Conservation (phyloP, 2,797 vertebrate species). For the Gallinago nigripennis region DNA sequence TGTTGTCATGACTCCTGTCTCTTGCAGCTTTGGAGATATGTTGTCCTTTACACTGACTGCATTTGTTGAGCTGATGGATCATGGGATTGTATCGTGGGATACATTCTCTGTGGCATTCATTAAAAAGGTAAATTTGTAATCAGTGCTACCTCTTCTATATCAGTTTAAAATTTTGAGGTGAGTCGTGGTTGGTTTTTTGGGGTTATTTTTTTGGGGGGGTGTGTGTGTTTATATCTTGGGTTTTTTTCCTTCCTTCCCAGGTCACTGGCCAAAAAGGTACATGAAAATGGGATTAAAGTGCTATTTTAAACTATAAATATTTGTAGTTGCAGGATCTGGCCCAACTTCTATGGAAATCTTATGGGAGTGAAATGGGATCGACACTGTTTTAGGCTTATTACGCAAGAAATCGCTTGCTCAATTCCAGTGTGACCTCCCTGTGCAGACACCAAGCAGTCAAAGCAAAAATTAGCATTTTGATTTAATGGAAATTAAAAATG, state of each 20-base stretch:
- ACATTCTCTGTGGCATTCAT: slow-evolving; percentile 98
- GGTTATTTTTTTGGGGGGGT: too few relatives aligned
- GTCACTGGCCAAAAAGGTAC: neutral
- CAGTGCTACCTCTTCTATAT: neutral
- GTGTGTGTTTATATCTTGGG: neutral
- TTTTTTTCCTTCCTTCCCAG: rapidly evolving
- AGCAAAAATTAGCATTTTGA: neutral
- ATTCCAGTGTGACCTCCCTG: neutral
- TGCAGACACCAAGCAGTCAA: neutral
- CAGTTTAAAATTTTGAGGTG: neutral
- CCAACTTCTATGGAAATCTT: neutral
- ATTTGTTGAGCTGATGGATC: slow-evolving; percentile 99
- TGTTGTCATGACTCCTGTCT: slow-evolving; percentile 68
- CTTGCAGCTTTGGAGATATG: slow-evolving; percentile 95
- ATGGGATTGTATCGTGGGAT: slow-evolving; percentile 99
- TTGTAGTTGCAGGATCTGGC: neutral
- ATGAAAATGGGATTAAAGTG: neutral
- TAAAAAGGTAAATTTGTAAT: slow-evolving; percentile 88
- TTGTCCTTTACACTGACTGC: slow-evolving; percentile 97
- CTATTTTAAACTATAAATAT: neutral
- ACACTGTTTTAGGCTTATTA: neutral
- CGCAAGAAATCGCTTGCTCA: neutral
- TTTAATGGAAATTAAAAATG: neutral
- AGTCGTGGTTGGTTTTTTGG: neutral
- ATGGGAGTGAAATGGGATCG: neutral